Evolutionary conservation across 1,140 invertebrate species (phyloP).

Genomic region (Subanguina moxae): DNA sequence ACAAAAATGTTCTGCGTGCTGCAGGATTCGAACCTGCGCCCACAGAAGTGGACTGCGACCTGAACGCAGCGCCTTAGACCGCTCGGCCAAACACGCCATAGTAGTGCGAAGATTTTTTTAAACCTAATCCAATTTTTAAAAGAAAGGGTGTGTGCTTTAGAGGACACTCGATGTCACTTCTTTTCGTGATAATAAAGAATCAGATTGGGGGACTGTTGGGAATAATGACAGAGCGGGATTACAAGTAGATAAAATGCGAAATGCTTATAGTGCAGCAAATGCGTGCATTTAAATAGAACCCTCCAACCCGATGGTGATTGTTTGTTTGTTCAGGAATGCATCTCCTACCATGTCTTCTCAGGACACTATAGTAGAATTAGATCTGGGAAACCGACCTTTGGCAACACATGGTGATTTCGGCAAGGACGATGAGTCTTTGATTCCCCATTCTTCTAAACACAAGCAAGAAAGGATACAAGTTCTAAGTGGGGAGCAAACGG

Average conservation of each 20-base stretch:
- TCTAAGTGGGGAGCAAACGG: neutral
- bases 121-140: too few species aligned
- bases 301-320: too few species aligned
- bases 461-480: neutral
- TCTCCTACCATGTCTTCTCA: neutral
- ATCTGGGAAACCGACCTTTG: neutral
- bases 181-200: too few species aligned
- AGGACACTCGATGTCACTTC: too few species aligned
- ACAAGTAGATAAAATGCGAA: too few species aligned
- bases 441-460: neutral
- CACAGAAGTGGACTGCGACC: slow-evolving; percentile 81
- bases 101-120: too few species aligned
- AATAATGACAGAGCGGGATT: too few species aligned
- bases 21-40: slow-evolving; percentile 83
- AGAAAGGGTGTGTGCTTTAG: too few species aligned
- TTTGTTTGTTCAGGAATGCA: neutral
- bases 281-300: too few species aligned
- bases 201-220: too few species aligned
- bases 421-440: neutral
- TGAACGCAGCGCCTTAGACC: slow-evolving; percentile 88
- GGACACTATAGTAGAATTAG: slow-evolving; percentile 3
- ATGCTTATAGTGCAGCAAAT: too few species aligned
- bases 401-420: neutral
- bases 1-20: too few species aligned
- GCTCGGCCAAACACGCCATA: slow-evolving; percentile 69